These are phyloP conservation scores for Neodiprion pinetum DNA, from an alignment of 1,140 invertebrate genomes.

Conservation along the genomic window DNA sequence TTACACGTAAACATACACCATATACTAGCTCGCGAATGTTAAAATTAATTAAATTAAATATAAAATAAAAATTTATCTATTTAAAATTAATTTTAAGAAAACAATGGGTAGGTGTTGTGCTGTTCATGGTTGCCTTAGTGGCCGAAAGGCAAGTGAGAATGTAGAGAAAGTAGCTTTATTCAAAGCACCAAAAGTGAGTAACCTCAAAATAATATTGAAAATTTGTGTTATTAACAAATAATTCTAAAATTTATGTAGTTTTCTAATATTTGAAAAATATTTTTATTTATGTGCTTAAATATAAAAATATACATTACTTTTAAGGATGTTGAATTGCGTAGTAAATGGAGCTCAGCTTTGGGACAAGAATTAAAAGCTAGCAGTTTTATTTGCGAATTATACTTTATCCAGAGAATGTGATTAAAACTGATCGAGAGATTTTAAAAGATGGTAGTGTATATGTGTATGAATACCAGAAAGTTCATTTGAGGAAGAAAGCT, in stretches of 20 bases:
- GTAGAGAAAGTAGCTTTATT: constrained; percentile 11
- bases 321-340: constrained; percentile 13
- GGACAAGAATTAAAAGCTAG: constrained; percentile 9
- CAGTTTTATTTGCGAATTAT: constrained; percentile 14
- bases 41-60: constrained; percentile 13
- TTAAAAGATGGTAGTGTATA: constrained; percentile 15
- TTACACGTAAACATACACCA: constrained; percentile 2
- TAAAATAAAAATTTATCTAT: constrained; percentile 10
- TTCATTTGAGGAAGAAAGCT: constrained; percentile 13
- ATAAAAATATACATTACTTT: constrained; percentile 1
- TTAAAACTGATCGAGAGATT: constrained; percentile 7
- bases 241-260: constrained; percentile 3
- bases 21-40: neutral
- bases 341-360: constrained; percentile 10
- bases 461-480: constrained; percentile 11
- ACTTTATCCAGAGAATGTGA: constrained; percentile 15
- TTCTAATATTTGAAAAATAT: neutral
- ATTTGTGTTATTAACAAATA: constrained; percentile 7
- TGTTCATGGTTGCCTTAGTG: constrained; percentile 11
- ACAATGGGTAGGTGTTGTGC: constrained; percentile 15
- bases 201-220: constrained; percentile 16
- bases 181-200: constrained; percentile 17
- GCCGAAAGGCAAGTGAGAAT: constrained; percentile 11
- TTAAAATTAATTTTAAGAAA: constrained; percentile 3
- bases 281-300: neutral